Base-by-base conservation (phyloP, 2,888 invertebrate genomes). In the Latrodectus elegans region DNA sequence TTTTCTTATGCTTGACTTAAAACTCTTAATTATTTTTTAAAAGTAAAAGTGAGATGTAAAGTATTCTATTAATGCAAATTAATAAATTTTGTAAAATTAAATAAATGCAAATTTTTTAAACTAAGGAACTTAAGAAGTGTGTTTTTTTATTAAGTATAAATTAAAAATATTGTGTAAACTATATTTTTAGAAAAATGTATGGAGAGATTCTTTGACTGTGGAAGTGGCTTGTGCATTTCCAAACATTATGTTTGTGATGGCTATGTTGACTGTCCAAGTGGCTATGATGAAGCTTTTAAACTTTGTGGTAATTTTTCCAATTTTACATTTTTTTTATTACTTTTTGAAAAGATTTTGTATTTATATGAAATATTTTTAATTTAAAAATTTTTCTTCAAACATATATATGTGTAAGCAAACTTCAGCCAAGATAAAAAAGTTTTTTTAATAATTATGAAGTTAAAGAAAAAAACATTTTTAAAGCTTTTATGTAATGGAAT, bases 231-330 rank as follows among this genome's bases (percentile, higher is more conserved):
- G 55, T 94, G 94, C 90, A 93, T 94, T 55, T 92, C 92, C 84
- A 91, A 91, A 73, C 92, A 93, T 90, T 94, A 93, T 90, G 92
- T 93, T 9, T 94, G 94, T 90, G 94, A 94, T 91, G 94, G 94
- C 4, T 92, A 92, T 89, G 90, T 90, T 22, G 94, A 94, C 90
- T 94, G 94, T 90, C 92, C 92, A 84, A 93, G 93, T 90, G 93
- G 93, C 49, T 93, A 93, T 55, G 94, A 94, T 91, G 94, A 94
- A 91, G 92, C 92, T 89, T 78, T 89, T 22, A 91, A 91, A 55
- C 91, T 93, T 92, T 91, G 92, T 92, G 93, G 93, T 93, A 91
- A 90, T 90, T 83, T 17, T 9, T 52, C 52, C 14, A 51, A 38
- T 65, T 65, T 49, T 38, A 55, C 26, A 51, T 0, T 14, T 12